Evolutionary conservation across 2,797 vertebrate genomes (phyloP).

Genomic region (Parauchenoglanis punctatus): DNA sequence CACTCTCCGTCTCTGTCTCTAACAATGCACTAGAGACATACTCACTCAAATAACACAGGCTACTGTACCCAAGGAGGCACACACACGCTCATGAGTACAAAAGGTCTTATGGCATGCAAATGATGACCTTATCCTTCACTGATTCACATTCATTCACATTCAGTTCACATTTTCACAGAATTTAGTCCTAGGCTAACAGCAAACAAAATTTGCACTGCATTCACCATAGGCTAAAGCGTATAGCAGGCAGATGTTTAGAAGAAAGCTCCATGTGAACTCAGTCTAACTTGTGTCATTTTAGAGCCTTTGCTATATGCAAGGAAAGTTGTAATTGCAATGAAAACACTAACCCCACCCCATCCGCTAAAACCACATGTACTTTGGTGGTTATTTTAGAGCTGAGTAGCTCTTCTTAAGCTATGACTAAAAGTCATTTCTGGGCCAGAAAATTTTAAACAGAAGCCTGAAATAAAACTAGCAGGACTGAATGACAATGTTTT

Average conservation of each 20-base stretch:
- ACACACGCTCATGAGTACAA: slow-evolving; percentile 23
- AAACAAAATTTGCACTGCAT: slow-evolving; percentile 15
- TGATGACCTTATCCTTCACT: slow-evolving; percentile 39
- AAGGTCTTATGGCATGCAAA: slow-evolving; percentile 29
- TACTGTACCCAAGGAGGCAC: slow-evolving; percentile 18
- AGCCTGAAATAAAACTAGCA: neutral
- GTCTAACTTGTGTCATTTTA: neutral
- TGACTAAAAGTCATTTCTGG: neutral
- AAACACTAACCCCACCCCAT: neutral
- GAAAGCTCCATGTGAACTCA: neutral
- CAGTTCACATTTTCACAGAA: neutral
- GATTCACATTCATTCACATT: slow-evolving; percentile 43
- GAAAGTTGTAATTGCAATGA: slow-evolving; percentile 8
- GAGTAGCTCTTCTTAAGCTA: neutral
- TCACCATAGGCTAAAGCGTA: slow-evolving; percentile 11
- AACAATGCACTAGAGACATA: slow-evolving; percentile 36
- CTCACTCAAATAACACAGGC: slow-evolving; percentile 27
- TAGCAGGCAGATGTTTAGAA: slow-evolving; percentile 20
- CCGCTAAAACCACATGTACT: neutral
- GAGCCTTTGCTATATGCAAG: slow-evolving; percentile 8
- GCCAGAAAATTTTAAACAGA: neutral
- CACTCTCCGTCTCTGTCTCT: slow-evolving; percentile 15
- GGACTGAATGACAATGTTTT: neutral
- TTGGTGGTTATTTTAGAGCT: neutral
- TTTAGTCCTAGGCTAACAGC: slow-evolving; percentile 5